Base-by-base conservation (phyloP, 2,888 invertebrate species). In the Eupithecia subfuscata region DNA sequence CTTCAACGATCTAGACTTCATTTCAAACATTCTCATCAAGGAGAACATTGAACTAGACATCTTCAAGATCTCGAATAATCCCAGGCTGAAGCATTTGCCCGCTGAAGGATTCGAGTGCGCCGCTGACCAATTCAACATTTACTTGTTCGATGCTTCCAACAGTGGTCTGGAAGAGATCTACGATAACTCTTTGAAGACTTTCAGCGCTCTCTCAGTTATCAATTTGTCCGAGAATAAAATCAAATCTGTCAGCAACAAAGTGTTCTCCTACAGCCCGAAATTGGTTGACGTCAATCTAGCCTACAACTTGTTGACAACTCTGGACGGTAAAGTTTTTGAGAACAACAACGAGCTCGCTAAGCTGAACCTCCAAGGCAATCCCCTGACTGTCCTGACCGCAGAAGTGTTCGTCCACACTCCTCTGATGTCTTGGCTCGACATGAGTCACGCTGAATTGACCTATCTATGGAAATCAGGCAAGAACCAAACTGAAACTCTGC, bases 311-410 rank as follows among this genome's bases (percentile, higher is more conserved):
- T 95, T 98, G 70, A 90, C 92, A 11, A 94, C 94, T 30, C 88
- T 98, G 48, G 96, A 96, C 68, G 90, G 93, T 12, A 95, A 96
- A 82, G 93, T 96, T 77, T 97, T 98, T 87, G 95, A 95, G 81
- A 95, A 96, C 78, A 97, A 97, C 81, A 95, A 93, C 37, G 96
- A 96, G 78, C 91, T 98, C 75, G 95, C 92, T 40, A 96, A 95
- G 88, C 89, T 98, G 16, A 96, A 96, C 85, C 94, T 98, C 67
- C 96, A 97, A 81, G 96, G 97, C 18, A 98, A 98, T 89, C 96
- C 96, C 1, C 92, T 97, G 76, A 95, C 95, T 79, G 95, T 95
- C 14, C 87, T 98, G 5, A 96, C 97, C 73, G 95, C 96, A 2
- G 95, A 96, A 75, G 94, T 97, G 4, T 97, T 98, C 89, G 85